phyloP scores from a whole-genome alignment of 2,797 vertebrate genomes.

The Pipistrellus pygmaeus region DNA sequence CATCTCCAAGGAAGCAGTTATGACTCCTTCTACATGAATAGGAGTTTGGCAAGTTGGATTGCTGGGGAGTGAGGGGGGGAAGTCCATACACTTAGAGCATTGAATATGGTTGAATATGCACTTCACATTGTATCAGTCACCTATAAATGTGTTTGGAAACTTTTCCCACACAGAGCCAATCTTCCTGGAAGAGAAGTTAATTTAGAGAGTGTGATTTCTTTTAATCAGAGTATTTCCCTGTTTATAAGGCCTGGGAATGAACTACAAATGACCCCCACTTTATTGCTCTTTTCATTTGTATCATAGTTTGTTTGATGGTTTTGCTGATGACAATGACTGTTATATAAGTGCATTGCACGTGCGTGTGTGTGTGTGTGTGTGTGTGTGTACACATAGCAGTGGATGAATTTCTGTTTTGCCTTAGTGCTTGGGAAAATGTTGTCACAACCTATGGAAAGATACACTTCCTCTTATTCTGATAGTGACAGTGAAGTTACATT shows the following conservation, averaged over 20 bases:
- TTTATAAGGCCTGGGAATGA: neutral
- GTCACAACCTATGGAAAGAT: neutral
- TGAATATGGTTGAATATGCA: neutral
- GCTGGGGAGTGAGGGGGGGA: neutral
- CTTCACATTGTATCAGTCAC: neutral
- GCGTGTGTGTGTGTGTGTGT: neutral
- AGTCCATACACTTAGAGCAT: neutral
- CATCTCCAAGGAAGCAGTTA: neutral
- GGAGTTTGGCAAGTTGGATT: neutral
- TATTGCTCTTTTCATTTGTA: neutral
- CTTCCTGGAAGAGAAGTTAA: constrained; percentile 4
- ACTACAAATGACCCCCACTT: neutral
- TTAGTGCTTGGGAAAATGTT: constrained; percentile 36
- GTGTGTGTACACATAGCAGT: neutral
- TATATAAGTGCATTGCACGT: neutral
- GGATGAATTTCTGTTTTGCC: constrained; percentile 1
- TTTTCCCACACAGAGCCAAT: neutral
- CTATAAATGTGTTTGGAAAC: neutral
- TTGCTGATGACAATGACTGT: neutral
- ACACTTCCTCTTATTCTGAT: constrained; percentile 35
- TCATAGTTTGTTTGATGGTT: constrained; percentile 37
- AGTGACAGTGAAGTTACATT: neutral
- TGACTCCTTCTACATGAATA: neutral
- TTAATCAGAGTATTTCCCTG: neutral
- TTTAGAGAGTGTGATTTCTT: neutral